Conservation (phyloP, 1,140 invertebrate genomes). For the Proales similis region DNA sequence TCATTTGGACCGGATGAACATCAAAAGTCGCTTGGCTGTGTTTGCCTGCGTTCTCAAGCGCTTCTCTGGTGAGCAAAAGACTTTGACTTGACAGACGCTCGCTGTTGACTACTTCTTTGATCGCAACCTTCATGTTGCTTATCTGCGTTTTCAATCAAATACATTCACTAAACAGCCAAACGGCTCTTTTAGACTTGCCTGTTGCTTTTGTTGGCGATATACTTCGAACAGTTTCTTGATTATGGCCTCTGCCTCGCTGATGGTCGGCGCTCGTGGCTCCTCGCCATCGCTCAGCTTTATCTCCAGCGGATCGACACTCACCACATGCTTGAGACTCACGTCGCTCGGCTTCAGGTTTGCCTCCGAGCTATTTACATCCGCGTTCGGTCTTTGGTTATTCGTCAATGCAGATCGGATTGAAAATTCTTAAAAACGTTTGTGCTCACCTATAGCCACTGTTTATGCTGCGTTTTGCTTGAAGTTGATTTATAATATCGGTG, state of each 20-base stretch:
- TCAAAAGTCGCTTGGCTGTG: constrained; percentile 9
- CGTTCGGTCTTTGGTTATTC: not conserved
- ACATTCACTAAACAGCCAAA: not conserved
- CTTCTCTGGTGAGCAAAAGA: constrained; percentile 17
- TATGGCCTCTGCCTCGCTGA: constrained; percentile 31
- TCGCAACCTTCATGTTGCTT: constrained; percentile 36
- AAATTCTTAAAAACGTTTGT: not conserved
- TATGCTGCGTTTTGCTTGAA: constrained; percentile 15
- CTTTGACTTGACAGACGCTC: constrained; percentile 31
- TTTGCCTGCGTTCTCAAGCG: constrained; percentile 24
- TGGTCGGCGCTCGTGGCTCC: constrained; percentile 28
- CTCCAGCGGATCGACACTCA: constrained; percentile 18
- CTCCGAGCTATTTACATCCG: constrained; percentile 31
- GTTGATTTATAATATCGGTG: constrained; percentile 23
- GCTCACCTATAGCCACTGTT: constrained; percentile 18
- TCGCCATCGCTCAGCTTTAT: constrained; percentile 24
- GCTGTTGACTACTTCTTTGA: constrained; percentile 32
- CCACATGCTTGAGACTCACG: constrained; percentile 25
- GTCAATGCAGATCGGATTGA: not conserved
- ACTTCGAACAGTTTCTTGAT: constrained; percentile 33
- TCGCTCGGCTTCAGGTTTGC: not conserved
- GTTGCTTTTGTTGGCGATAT: constrained; percentile 35
- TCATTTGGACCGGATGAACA: constrained; percentile 9
- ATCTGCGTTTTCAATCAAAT: constrained; percentile 12
- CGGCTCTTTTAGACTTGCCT: constrained; percentile 4